Base-by-base conservation (phyloP, 2,888 invertebrate species). In the Sinohyriopsis cumingii region DNA sequence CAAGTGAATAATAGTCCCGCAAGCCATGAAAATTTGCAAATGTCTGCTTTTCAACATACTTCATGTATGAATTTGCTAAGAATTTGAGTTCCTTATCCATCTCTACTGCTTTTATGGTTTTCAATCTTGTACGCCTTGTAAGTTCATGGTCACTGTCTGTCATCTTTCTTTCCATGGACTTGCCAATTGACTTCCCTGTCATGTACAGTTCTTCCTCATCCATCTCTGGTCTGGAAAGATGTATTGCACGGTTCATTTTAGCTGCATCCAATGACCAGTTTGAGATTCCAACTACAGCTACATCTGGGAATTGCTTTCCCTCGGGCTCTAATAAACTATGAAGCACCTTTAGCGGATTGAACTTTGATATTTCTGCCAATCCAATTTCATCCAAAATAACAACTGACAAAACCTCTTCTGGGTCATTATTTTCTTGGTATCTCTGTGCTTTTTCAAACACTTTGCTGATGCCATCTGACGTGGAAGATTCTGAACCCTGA, bases 181-280 rank as follows among this genome's bases (percentile, higher is more conserved):
- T 77, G 55, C 81, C 68, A 53, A 71, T 71, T 5, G 83, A 79
- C 24, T 64, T 60, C 6, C 76, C 80, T n/a, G 84, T 84, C 60
- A 79, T 76, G 66, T 67, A 75, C 12, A 84, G 67, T 59, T 84
- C 84, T 9, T 81, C 70, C 62, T 59, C 73, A 65, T 79, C 79
- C 79, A 82, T 81, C 25, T 83, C 82, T 61, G 84, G 82, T 55
- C 83, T 69, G 15, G 84, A 83, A 15, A 85, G 66, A 71, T 82
- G 83, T 28, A 85, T 79, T 56, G 81, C 86, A 73, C 86, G 69
- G 60, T 86, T 86, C 85, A 85, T 86, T 75, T 86, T 86, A 15
- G 86, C 84, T 18, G 84, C 81, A 79, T 86, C 85, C 19, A 86
- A 65, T 24, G 82, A 76, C 83, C 83, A 83, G 53, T 83, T 83